These are phyloP conservation scores for Nudaria mundana DNA, from an alignment of 2,888 invertebrate genomes.

Conservation along the genomic window DNA sequence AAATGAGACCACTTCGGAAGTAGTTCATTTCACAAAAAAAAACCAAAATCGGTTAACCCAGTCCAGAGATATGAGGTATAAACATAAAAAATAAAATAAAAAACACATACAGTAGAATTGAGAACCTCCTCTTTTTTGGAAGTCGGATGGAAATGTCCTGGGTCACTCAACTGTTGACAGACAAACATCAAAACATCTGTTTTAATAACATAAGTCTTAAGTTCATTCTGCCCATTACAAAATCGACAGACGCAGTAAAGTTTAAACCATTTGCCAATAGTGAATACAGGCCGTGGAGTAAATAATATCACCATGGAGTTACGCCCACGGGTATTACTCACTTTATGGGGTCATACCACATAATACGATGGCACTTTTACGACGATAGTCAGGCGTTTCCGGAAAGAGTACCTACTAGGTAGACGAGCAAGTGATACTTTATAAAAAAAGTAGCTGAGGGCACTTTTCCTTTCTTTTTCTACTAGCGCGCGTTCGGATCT, in stretches of 20 bases:
- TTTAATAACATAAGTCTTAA: too few relatives aligned
- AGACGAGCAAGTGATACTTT: conserved; percentile 33
- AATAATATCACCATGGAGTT: conserved; percentile 23
- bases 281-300: conserved; percentile 9
- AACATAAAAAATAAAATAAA: too few relatives aligned
- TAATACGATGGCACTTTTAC: conserved; percentile 58
- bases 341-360: conserved; percentile 54
- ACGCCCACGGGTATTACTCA: conserved; percentile 46
- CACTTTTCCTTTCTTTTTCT: too few relatives aligned
- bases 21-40: too few relatives aligned
- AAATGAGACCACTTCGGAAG: too few relatives aligned
- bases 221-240: not conserved
- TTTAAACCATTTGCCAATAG: not conserved
- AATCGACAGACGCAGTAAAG: conserved; percentile 1
- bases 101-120: too few relatives aligned
- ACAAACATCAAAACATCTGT: too few relatives aligned
- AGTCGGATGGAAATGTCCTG: too few relatives aligned
- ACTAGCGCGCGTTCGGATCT: not conserved
- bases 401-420: conserved; percentile 11
- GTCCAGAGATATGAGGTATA: too few relatives aligned
- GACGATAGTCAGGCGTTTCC: conserved; percentile 51
- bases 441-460: not conserved
- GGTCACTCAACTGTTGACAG: too few relatives aligned
- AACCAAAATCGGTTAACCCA: too few relatives aligned
- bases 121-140: too few relatives aligned